Percentiles rank a stretch among this genome's conserved stretches.
phyloP scores from a whole-genome alignment of 2,113 vertebrate genomes.

The Melanotaenia duboulayi region DNA sequence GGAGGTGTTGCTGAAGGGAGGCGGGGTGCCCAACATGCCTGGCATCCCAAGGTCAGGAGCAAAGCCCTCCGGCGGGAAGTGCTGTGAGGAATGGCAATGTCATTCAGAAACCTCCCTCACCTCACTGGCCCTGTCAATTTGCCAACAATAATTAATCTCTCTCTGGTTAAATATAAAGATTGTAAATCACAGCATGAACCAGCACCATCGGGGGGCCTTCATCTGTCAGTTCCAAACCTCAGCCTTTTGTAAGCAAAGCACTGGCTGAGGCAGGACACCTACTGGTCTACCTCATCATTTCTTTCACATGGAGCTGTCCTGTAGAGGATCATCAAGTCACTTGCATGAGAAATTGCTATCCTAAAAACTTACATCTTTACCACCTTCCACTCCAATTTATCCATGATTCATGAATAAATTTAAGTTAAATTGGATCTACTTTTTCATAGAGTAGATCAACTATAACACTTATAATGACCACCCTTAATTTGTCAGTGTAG shows the following conservation, averaged over 20 bases:
- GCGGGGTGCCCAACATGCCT: slow-evolving; percentile 54
- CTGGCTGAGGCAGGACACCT: slow-evolving; percentile 58
- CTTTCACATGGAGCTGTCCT: slow-evolving; percentile 50
- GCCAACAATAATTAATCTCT: slow-evolving; percentile 78
- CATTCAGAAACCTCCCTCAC: slow-evolving; percentile 67
- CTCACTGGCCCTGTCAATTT: slow-evolving; percentile 77
- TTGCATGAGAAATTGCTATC: background rate
- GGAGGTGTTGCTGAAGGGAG: slow-evolving; percentile 46
- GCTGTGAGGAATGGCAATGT: slow-evolving; percentile 70
- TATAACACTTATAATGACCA: background rate
- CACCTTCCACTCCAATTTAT: background rate
- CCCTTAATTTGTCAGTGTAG: too few relatives aligned
- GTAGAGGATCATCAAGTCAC: slow-evolving; percentile 11
- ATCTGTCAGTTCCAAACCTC: slow-evolving; percentile 76
- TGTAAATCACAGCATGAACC: slow-evolving; percentile 80
- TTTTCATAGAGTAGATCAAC: background rate
- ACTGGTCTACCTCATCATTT: slow-evolving; percentile 59
- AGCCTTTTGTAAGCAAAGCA: slow-evolving; percentile 68
- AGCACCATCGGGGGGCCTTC: slow-evolving; percentile 69
- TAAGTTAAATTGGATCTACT: too few relatives aligned
- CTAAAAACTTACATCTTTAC: background rate
- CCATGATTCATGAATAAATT: background rate
- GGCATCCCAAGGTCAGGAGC: slow-evolving; percentile 72
- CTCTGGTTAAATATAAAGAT: slow-evolving; percentile 81
- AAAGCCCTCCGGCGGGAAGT: slow-evolving; percentile 63